Percentiles rank a stretch among this genome's conserved stretches.
Conservation (phyloP, 2,797 vertebrate genomes). For the Anabas testudineus region DNA sequence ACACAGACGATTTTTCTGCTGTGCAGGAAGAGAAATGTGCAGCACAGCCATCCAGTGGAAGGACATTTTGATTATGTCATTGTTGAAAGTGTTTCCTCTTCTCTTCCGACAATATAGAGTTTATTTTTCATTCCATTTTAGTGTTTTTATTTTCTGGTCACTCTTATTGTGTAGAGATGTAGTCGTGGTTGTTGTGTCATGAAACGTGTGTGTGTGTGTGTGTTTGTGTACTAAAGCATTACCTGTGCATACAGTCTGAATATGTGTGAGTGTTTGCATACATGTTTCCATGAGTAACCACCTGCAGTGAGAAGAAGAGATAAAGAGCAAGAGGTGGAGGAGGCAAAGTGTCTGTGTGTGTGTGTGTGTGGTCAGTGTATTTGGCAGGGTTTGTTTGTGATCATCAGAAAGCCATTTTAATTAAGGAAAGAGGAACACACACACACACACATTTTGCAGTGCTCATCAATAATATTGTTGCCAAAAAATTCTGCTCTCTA, state of each 20-base stretch:
- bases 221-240: neutral
- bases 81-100: too few species aligned
- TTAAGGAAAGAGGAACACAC: slow-evolving; percentile 52
- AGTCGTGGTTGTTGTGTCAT: too few species aligned
- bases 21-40: too few species aligned
- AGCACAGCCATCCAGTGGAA: too few species aligned
- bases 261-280: slow-evolving; percentile 18
- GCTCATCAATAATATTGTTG: slow-evolving; percentile 57
- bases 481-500: slow-evolving; percentile 58
- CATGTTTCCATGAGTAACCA: slow-evolving; percentile 33
- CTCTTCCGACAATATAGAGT: too few species aligned
- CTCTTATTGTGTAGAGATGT: too few species aligned
- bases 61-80: too few species aligned
- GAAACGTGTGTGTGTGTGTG: too few species aligned
- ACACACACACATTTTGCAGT: slow-evolving; percentile 48
- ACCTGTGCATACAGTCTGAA: slow-evolving; percentile 21
- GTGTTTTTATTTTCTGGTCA: too few species aligned
- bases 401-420: slow-evolving; percentile 70
- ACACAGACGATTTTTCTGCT: too few species aligned
- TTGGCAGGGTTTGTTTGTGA: slow-evolving; percentile 58
- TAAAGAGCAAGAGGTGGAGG: slow-evolving; percentile 34
- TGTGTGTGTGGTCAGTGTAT: slow-evolving; percentile 40
- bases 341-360: slow-evolving; percentile 6
- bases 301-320: slow-evolving; percentile 52
- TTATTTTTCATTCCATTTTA: too few species aligned